These are phyloP conservation scores for Microctonus brassicae DNA, from an alignment of 2,888 invertebrate genomes.

Conservation along the genomic window DNA sequence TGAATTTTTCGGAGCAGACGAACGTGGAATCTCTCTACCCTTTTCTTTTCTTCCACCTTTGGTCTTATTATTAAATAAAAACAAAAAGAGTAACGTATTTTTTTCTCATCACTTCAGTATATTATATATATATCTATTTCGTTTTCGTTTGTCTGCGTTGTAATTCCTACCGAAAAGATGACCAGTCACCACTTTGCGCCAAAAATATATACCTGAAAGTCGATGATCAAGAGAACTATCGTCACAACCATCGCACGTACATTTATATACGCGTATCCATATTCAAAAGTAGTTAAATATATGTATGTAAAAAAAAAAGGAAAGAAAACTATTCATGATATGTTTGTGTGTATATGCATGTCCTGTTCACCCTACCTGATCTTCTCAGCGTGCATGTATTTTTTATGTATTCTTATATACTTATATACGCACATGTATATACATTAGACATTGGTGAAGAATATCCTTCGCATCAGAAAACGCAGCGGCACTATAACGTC, in stretches of 20 bases:
- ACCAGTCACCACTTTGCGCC: slow-evolving; percentile 28
- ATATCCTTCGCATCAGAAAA: slow-evolving; percentile 14
- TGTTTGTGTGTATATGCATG: neutral
- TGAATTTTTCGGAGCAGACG: slow-evolving; percentile 11
- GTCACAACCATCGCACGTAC: neutral
- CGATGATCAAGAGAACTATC: neutral
- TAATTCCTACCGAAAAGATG: slow-evolving; percentile 23
- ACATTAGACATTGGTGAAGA: neutral
- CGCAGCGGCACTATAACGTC: slow-evolving; percentile 22
- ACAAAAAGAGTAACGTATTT: too few species aligned
- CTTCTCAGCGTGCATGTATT: neutral
- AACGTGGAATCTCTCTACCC: slow-evolving; percentile 13
- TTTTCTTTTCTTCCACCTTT: neutral
- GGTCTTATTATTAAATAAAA: too few species aligned
- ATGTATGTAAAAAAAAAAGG: neutral
- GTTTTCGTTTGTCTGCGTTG: neutral
- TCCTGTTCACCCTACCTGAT: neutral
- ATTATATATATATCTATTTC: slow-evolving; percentile 2
- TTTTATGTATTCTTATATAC: too few species aligned
- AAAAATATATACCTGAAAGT: slow-evolving; percentile 1
- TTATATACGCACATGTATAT: neutral
- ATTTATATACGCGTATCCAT: neutral
- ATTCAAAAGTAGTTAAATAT: too few species aligned
- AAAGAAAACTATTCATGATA: neutral
- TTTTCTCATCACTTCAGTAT: neutral